Evolutionary conservation across 2,888 invertebrate genomes (phyloP).

Genomic region (Macrosiphum euphorbiae): DNA sequence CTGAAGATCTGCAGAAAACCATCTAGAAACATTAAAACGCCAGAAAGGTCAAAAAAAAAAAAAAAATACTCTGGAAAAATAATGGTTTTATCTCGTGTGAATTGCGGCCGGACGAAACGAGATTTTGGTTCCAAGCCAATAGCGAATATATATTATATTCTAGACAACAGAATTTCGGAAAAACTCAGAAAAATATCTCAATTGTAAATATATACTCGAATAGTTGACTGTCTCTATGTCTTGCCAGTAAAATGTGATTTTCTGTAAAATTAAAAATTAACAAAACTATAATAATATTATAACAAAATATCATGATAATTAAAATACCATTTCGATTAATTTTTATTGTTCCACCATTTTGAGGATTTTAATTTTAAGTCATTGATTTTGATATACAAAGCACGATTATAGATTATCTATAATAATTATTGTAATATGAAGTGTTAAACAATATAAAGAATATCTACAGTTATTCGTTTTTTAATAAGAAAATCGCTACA

Average conservation of each 20-base stretch:
- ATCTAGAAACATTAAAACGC: conserved; percentile 15
- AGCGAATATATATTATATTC: conserved; percentile 6
- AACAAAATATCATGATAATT: background rate
- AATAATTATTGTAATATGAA: background rate
- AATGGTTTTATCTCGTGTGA: conserved; percentile 46
- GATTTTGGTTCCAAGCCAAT: conserved; percentile 38
- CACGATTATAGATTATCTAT: background rate
- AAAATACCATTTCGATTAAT: background rate
- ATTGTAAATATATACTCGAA: conserved; percentile 18
- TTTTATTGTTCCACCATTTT: background rate
- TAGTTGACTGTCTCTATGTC: background rate
- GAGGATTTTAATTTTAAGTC: background rate
- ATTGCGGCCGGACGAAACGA: conserved; percentile 22
- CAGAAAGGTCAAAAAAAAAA: conserved; percentile 22
- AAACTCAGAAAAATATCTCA: conserved; percentile 1
- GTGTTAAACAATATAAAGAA: too few species aligned
- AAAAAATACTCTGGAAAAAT: conserved; percentile 19
- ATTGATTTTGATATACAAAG: background rate
- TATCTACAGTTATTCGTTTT: too few species aligned
- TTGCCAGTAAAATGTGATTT: background rate
- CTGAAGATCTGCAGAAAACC: background rate
- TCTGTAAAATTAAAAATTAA: background rate
- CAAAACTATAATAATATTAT: background rate
- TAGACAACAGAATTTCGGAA: conserved; percentile 1
- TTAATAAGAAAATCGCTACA: too few species aligned